A percentile compares a stretch with the other conserved stretches of the same genome.
Conservation (phyloP, 2,888 invertebrate genomes). For the Tipula helvola region DNA sequence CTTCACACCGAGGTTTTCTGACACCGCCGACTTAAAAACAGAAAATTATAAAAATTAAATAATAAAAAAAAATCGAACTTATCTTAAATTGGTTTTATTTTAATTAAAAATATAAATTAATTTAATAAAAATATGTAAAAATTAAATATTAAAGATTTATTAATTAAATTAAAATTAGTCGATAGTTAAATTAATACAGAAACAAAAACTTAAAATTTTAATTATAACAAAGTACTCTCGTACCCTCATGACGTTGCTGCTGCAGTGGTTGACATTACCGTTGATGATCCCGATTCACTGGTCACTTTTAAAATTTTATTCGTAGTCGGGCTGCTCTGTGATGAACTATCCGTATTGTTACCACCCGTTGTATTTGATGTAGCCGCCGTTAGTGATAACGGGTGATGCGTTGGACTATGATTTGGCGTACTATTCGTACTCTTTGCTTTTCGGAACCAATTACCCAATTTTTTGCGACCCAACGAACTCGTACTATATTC, state of each 20-base stretch:
- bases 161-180: background rate
- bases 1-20: background rate
- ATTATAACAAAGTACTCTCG: constrained; percentile 18
- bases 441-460: constrained; percentile 36
- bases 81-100: background rate
- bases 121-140: background rate
- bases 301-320: constrained; percentile 4
- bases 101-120: background rate
- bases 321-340: constrained; percentile 21
- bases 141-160: background rate
- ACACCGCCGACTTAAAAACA: background rate
- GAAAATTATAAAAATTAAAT: background rate
- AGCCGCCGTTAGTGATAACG: background rate
- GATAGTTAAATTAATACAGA: background rate
- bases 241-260: constrained; percentile 16
- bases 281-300: background rate
- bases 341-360: constrained; percentile 20
- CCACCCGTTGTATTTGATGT: constrained; percentile 11
- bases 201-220: background rate
- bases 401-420: constrained; percentile 34
- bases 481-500: constrained; percentile 30
- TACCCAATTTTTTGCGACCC: constrained; percentile 33
- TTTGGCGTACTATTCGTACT: constrained; percentile 34
- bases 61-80: background rate
- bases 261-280: background rate